Evolutionary conservation across 2,888 invertebrate genomes (phyloP), one percentile per base, ranked within the genome.

Genomic region (Hirtodrosophila histrioides): DNA sequence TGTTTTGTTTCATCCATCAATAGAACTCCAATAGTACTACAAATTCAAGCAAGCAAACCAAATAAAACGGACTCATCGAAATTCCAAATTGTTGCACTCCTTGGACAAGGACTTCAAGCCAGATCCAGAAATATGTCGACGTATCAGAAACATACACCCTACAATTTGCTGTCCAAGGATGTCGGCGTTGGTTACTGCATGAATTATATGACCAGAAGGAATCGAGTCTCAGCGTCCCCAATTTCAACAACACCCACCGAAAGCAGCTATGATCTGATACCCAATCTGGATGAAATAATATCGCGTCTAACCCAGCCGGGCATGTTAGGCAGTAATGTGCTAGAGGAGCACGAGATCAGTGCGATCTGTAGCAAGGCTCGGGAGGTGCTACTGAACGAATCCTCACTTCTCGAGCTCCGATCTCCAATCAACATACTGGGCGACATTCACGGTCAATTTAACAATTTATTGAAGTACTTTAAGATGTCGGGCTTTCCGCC

Each of bases 401-500:
- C 99, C 31, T 97, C 99, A 91, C 93, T 99, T 87, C 94, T 99
- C 91, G 98, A 99, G 93, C 93, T 99, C 87, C 98, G 98, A 93
- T 99, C 99, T 48, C 99, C 99, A 70, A 93, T 99, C 75, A 99
- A 99, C 94, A 98, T 99, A 92, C 98, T 99, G 93, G 89, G 98
- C 92, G 99, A 99, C 91, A 98, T 99, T 83, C 98, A 99, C 91
- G 99, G 99, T 67, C 99, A 99, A 93, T 99, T 98, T 93, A 97
- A 97, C 91, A 99, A 99, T 92, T 93, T 99, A 78, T 93, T 99
- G 81, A 95, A 98, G 91, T 94, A 99, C 86, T 99, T 99, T 92
- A 98, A 99, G 92, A 98, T 98, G 90, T 98, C 98, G 54, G 98
- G 98, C 11, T 99, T 98, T 92, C 99, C 99, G 40, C 99, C 99